phyloP scores from a whole-genome alignment of 1,140 invertebrate genomes.

The Neelides sp. region DNA sequence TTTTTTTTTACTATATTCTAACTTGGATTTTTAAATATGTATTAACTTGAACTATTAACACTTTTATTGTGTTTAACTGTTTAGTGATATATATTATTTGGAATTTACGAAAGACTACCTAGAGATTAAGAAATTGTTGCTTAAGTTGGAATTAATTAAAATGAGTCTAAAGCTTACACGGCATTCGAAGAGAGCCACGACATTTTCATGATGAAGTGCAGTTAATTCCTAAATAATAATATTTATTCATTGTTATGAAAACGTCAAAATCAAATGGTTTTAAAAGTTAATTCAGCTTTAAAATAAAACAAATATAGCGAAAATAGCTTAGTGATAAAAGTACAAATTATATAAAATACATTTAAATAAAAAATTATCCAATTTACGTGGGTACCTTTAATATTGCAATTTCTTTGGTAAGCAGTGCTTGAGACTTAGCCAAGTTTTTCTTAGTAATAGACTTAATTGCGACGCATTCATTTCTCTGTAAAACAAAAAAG shows the following conservation, averaged over 20 bases:
- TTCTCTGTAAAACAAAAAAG: constrained; percentile 54
- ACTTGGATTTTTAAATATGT: too few species aligned
- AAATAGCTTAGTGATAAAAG: too few species aligned
- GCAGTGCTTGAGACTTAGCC: constrained; percentile 87
- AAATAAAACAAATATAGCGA: neutral
- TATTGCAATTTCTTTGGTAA: constrained; percentile 98
- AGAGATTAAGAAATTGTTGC: too few species aligned
- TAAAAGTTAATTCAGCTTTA: constrained; percentile 7
- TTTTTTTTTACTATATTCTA: too few species aligned
- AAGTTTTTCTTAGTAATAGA: constrained; percentile 95
- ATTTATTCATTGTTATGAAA: neutral
- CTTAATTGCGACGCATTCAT: constrained; percentile 83
- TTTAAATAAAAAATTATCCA: constrained; percentile 3
- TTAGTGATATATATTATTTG: too few species aligned
- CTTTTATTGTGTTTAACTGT: too few species aligned
- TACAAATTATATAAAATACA: constrained; percentile 14
- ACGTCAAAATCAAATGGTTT: constrained; percentile 5
- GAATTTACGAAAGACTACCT: too few species aligned
- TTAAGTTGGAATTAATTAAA: too few species aligned
- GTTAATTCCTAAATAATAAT: constrained; percentile 66
- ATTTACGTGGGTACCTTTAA: constrained; percentile 54
- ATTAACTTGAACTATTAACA: too few species aligned
- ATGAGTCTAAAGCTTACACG: too few species aligned
- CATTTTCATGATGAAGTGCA: constrained; percentile 93
- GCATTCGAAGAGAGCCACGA: constrained; percentile 91